A percentile compares a stretch with the other conserved stretches of the same genome.
phyloP scores from a whole-genome alignment of 2,888 invertebrate species.

The Exephanes ischioxanthus region DNA sequence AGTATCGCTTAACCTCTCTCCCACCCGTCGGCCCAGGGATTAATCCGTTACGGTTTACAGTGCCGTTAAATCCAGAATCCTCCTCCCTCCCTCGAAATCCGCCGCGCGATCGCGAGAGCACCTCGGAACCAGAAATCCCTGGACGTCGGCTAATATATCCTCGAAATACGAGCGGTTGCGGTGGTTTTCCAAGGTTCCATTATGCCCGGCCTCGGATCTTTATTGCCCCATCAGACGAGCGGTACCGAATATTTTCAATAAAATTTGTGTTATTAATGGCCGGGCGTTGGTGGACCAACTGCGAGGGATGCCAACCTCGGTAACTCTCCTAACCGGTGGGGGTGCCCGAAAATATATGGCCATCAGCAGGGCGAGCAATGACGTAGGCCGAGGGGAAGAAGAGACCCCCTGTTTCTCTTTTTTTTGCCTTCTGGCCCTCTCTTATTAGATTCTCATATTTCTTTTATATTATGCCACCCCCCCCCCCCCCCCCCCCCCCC shows the following conservation, averaged over 20 bases:
- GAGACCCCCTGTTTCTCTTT: slow-evolving; percentile 1
- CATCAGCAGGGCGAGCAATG: neutral
- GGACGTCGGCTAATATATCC: slow-evolving; percentile 71
- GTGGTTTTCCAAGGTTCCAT: slow-evolving; percentile 68
- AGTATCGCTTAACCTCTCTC: slow-evolving; percentile 65
- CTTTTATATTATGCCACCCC: neutral
- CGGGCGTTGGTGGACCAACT: slow-evolving; percentile 34
- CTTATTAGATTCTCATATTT: slow-evolving; percentile 22
- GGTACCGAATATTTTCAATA: slow-evolving; percentile 78
- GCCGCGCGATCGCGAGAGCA: slow-evolving; percentile 19
- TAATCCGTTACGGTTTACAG: slow-evolving; percentile 76
- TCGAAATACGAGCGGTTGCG: slow-evolving; percentile 66
- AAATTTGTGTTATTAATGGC: slow-evolving; percentile 77
- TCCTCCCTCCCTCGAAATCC: slow-evolving; percentile 18
- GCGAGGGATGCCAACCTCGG: slow-evolving; percentile 22
- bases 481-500: neutral
- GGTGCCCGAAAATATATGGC: neutral
- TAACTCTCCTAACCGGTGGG: neutral
- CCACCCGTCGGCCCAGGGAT: slow-evolving; percentile 70
- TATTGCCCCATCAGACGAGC: slow-evolving; percentile 76
- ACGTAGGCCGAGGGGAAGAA: neutral
- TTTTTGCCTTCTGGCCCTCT: neutral
- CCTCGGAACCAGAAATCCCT: slow-evolving; percentile 64
- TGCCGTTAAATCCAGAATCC: slow-evolving; percentile 74
- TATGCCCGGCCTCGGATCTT: slow-evolving; percentile 70